A percentile compares a stretch with the other conserved stretches of the same genome.
phyloP scores from a whole-genome alignment of 30 jellyfish, hydroid and myxozoan species.

The Aurelia sp. region DNA sequence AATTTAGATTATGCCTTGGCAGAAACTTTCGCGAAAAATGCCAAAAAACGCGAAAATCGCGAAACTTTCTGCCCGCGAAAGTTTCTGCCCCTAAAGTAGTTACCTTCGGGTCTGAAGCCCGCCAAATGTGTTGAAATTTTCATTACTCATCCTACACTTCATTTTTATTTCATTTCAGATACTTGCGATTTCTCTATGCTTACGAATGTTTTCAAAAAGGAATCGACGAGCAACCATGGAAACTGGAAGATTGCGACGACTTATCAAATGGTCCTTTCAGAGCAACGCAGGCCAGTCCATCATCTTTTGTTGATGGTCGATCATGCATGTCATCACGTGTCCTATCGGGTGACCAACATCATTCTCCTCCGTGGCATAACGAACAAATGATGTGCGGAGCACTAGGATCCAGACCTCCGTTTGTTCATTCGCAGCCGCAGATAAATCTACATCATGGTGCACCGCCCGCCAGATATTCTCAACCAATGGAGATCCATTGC shows the following conservation, averaged over 20 bases:
- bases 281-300: slow-evolving; percentile 73
- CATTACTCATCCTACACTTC: too few relatives aligned
- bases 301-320: slow-evolving; percentile 50
- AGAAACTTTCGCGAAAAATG: too few relatives aligned
- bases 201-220: slow-evolving; percentile 79
- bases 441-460: slow-evolving; percentile 45
- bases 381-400: slow-evolving; percentile 60
- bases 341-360: slow-evolving; percentile 38
- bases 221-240: slow-evolving; percentile 72
- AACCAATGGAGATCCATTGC: slow-evolving; percentile 48
- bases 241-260: slow-evolving; percentile 66
- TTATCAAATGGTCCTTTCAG: slow-evolving; percentile 59
- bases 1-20: too few relatives aligned
- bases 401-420: slow-evolving; percentile 59
- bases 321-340: slow-evolving; percentile 71
- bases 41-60: too few relatives aligned
- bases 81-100: too few relatives aligned
- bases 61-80: too few relatives aligned
- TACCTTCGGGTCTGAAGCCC: too few relatives aligned
- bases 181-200: slow-evolving; percentile 67
- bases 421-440: slow-evolving; percentile 52
- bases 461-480: slow-evolving; percentile 53
- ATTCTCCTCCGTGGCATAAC: slow-evolving; percentile 65
- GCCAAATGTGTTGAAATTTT: too few relatives aligned
- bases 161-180: background rate